phyloP scores from a whole-genome alignment of 2,888 invertebrate species.

The Alentia gelatinosa region DNA sequence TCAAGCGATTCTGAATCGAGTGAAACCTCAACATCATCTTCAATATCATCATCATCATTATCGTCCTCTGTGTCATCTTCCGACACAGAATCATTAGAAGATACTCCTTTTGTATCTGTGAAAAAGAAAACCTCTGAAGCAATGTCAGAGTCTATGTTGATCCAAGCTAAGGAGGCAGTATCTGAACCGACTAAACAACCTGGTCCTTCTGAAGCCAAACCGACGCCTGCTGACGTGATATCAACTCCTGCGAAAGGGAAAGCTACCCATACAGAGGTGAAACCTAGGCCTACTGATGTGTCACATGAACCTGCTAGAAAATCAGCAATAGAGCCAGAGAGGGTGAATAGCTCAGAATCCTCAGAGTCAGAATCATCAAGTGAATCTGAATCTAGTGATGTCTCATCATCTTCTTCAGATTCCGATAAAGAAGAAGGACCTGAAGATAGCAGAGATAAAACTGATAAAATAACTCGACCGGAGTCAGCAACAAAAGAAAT shows the following conservation, averaged over 20 bases:
- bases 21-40: background rate
- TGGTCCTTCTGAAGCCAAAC: background rate
- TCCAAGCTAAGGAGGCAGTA: background rate
- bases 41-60: background rate
- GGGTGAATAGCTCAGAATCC: background rate
- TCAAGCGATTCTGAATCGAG: background rate
- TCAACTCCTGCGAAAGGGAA: background rate
- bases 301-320: background rate
- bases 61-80: background rate
- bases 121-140: background rate
- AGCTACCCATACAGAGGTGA: background rate
- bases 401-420: no score
- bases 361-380: background rate
- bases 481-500: no score
- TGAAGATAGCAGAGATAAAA: no score
- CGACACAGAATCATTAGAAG: background rate
- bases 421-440: background rate
- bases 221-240: background rate
- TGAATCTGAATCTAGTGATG: background rate
- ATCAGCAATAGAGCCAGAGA: background rate
- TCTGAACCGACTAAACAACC: background rate
- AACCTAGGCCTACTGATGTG: background rate
- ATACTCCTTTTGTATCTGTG: background rate
- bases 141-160: background rate
- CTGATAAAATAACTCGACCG: no score